A percentile compares a stretch with the other conserved stretches of the same genome.
Evolutionary conservation across 1,140 invertebrate species (phyloP).

Genomic region (Sesamia nonagrioides): DNA sequence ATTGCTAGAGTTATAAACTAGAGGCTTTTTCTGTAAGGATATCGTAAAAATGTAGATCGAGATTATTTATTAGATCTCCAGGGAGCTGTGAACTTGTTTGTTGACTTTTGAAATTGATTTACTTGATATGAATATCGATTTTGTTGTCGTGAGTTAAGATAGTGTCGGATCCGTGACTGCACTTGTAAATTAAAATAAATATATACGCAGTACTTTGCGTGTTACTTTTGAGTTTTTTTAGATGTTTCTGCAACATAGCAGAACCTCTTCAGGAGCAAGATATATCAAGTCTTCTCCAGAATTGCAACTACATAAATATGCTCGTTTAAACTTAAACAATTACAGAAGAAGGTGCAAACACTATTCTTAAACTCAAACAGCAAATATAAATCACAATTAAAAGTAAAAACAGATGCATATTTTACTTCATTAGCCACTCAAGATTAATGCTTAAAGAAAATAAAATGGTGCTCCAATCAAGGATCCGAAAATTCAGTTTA

Average conservation of each 20-base stretch:
- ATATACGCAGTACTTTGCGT: background rate
- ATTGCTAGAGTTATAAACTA: conserved; percentile 47
- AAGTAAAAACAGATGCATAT: conserved; percentile 57
- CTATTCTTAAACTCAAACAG: conserved; percentile 18
- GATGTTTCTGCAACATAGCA: background rate
- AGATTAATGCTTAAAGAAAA: conserved; percentile 70
- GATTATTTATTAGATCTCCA: conserved; percentile 30
- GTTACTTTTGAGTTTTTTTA: background rate
- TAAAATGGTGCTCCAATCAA: conserved; percentile 67
- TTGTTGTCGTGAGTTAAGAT: conserved; percentile 26
- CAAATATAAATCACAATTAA: conserved; percentile 51
- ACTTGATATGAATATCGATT: conserved; percentile 22
- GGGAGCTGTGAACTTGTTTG: conserved; percentile 13
- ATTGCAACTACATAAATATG: background rate
- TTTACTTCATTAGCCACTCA: conserved; percentile 58
- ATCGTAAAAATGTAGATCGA: conserved; percentile 48
- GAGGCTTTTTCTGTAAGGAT: conserved; percentile 59
- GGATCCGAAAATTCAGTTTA: conserved; percentile 52
- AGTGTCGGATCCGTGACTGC: conserved; percentile 12
- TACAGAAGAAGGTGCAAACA: conserved; percentile 11
- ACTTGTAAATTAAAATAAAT: conserved; percentile 23
- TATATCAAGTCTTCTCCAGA: conserved; percentile 4
- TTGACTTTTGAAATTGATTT: conserved; percentile 11
- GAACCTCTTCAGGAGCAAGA: background rate
- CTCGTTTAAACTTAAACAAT: conserved; percentile 15